phyloP scores from a whole-genome alignment of 92 coral and sea anemone species.

The Porites evermanni region DNA sequence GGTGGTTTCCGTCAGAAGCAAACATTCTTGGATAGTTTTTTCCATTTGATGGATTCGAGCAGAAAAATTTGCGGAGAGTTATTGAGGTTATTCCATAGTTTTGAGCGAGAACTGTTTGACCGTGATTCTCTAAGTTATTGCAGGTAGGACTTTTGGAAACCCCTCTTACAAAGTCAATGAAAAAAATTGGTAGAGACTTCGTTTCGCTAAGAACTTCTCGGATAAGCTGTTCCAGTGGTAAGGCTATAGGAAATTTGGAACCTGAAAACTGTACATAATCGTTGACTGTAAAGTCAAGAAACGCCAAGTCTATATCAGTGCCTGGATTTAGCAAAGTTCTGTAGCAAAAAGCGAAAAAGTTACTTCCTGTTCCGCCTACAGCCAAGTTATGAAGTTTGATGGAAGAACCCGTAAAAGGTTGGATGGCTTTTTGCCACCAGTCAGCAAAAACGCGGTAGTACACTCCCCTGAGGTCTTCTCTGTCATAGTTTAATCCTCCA shows the following conservation, averaged over 20 bases:
- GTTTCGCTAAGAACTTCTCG: slow-evolving; percentile 47
- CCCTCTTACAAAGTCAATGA: slow-evolving; percentile 50
- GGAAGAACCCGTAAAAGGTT: slow-evolving; percentile 58
- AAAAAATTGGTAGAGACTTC: slow-evolving; percentile 45
- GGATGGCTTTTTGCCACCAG: slow-evolving; percentile 65
- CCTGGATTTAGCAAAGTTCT: slow-evolving; percentile 20
- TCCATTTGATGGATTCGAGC: slow-evolving; percentile 12
- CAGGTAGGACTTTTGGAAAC: background rate
- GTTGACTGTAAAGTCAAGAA: slow-evolving; percentile 67
- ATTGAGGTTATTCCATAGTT: slow-evolving; percentile 60
- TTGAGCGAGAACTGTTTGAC: slow-evolving; percentile 54
- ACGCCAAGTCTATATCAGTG: slow-evolving; percentile 33
- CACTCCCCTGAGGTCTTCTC: slow-evolving; percentile 50
- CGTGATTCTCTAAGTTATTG: slow-evolving; percentile 61
- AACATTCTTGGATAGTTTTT: background rate
- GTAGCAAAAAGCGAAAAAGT: slow-evolving; percentile 64
- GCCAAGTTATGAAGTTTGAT: slow-evolving; percentile 49
- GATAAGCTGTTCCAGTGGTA: slow-evolving; percentile 59
- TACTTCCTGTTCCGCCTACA: slow-evolving; percentile 64
- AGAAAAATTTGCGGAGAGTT: slow-evolving; percentile 49
- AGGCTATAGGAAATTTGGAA: slow-evolving; percentile 32
- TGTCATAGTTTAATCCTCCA: slow-evolving; percentile 51
- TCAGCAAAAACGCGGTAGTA: slow-evolving; percentile 47
- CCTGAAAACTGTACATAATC: slow-evolving; percentile 38
- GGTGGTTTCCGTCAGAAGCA: slow-evolving; percentile 55